A percentile compares a stretch with the other conserved stretches of the same genome.
These are phyloP conservation scores for Ptycholaimellus sp. DNA, from an alignment of 2,888 invertebrate genomes.

Conservation along the genomic window DNA sequence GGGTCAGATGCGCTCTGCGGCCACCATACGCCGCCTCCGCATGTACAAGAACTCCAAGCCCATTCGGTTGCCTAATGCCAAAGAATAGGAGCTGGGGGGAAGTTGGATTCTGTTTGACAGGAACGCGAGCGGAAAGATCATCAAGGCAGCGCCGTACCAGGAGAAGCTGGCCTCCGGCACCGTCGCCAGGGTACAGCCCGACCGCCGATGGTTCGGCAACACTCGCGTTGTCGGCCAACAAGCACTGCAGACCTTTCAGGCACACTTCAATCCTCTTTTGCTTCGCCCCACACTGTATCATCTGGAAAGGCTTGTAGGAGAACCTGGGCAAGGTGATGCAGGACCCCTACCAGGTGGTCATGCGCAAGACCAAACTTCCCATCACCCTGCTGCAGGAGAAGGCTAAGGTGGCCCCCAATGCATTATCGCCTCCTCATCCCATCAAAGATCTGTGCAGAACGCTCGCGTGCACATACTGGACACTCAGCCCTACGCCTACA, in stretches of 20 bases:
- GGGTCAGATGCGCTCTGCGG: constrained; percentile 61
- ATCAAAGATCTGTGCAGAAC: constrained; percentile 37
- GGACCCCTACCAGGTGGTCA: constrained; percentile 88
- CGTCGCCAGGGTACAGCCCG: constrained; percentile 79
- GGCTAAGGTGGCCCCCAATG: constrained; percentile 29
- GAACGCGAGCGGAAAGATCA: constrained; percentile 57
- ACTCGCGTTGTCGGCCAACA: constrained; percentile 76
- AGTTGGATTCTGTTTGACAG: constrained; percentile 16
- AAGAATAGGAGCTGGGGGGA: background rate
- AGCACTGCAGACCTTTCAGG: constrained; percentile 40
- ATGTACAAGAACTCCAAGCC: constrained; percentile 97
- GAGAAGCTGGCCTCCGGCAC: constrained; percentile 62
- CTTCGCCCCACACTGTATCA: no score
- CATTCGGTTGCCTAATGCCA: constrained; percentile 38
- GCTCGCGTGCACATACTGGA: constrained; percentile 76
- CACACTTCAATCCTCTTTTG: no score
- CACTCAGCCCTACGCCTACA: constrained; percentile 71
- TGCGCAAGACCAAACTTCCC: constrained; percentile 82
- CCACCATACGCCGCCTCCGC: constrained; percentile 77
- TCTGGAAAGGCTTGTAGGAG: no score
- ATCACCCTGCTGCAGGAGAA: constrained; percentile 76
- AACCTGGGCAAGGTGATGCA: constrained; percentile 77
- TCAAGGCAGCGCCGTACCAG: constrained; percentile 84
- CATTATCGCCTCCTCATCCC: no score
- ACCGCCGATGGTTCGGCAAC: constrained; percentile 96